A percentile compares a stretch with the other conserved stretches of the same genome.
These are phyloP conservation scores for Xenentodon cancila DNA, from an alignment of 2,797 vertebrate species.

Conservation along the genomic window DNA sequence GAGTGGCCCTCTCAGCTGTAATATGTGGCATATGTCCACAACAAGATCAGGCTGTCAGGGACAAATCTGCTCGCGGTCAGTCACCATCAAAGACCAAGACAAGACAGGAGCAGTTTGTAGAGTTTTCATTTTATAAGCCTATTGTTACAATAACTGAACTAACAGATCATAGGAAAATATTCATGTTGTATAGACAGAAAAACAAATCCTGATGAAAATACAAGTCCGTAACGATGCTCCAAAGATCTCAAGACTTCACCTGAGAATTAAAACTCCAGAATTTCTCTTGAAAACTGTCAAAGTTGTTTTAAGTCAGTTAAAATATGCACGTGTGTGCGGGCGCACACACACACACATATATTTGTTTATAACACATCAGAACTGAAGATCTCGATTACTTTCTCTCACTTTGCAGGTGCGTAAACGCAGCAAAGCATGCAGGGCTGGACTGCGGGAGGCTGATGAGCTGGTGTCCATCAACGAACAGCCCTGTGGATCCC, in stretches of 20 bases:
- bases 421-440: constrained; percentile 96
- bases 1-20: constrained; percentile 59
- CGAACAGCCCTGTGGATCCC: constrained; percentile 86
- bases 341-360: not conserved
- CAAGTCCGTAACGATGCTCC: not conserved
- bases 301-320: not conserved
- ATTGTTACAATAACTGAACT: not conserved
- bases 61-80: constrained; percentile 52
- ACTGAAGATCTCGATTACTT: not conserved
- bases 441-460: constrained; percentile 91
- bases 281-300: not conserved
- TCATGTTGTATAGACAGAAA: not conserved
- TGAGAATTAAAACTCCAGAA: not conserved
- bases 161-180: not conserved
- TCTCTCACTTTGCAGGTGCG: constrained; percentile 85
- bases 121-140: constrained; percentile 7
- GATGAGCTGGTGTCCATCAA: constrained; percentile 95
- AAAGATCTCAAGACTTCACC: not conserved
- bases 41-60: constrained; percentile 63
- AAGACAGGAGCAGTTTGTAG: constrained; percentile 24
- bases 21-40: constrained; percentile 65
- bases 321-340: no score
- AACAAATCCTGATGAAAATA: no score
- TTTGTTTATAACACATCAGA: not conserved
- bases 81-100: constrained; percentile 39